phyloP scores from a whole-genome alignment of 2,113 vertebrate species.

The Struthio camelus region DNA sequence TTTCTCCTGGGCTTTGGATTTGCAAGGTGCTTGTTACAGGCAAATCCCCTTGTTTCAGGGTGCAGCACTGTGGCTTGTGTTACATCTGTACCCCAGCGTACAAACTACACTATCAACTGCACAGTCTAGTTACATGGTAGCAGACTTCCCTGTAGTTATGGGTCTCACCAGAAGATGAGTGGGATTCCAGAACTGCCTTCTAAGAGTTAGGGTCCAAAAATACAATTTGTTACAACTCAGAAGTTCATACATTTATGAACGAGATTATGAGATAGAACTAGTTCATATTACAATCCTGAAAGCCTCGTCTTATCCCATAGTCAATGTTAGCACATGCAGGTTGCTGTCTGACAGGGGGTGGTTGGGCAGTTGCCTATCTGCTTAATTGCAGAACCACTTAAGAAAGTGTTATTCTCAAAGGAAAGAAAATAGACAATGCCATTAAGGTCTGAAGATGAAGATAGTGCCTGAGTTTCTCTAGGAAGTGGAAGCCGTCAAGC shows the following conservation, averaged over 20 bases:
- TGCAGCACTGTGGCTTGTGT: background rate
- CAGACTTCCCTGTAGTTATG: background rate
- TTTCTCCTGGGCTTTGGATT: background rate
- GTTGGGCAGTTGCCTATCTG: background rate
- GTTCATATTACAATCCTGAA: background rate
- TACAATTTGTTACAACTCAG: background rate
- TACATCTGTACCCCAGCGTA: background rate
- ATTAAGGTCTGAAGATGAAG: background rate
- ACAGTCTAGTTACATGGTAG: accelerated
- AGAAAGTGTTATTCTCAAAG: background rate
- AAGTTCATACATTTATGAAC: background rate
- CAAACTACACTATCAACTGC: background rate
- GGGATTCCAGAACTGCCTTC: background rate
- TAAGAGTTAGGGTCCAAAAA: background rate
- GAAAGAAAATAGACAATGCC: background rate
- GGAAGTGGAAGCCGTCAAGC: constrained; percentile 1
- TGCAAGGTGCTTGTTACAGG: background rate
- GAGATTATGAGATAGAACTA: background rate
- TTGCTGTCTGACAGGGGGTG: background rate
- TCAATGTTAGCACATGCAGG: background rate
- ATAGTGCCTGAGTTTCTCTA: background rate
- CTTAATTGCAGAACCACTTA: background rate
- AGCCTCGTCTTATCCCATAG: accelerated
- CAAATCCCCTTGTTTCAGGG: accelerated
- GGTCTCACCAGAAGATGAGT: background rate